phyloP scores from a whole-genome alignment of 2,113 vertebrate genomes.

The Pelodiscus sinensis region DNA sequence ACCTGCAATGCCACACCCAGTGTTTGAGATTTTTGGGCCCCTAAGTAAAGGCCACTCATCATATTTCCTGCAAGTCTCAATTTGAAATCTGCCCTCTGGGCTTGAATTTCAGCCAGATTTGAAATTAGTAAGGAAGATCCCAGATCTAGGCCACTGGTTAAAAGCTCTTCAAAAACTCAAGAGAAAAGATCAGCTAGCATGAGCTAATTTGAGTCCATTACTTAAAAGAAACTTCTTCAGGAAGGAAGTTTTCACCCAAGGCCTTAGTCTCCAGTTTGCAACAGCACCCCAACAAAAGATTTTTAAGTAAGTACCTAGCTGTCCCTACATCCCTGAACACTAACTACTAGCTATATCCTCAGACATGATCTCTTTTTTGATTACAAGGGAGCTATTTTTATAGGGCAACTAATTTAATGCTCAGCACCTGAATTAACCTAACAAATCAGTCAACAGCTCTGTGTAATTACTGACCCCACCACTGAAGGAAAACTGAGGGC shows the following conservation, averaged over 20 bases:
- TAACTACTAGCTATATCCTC: fast-evolving
- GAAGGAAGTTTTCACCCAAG: background rate
- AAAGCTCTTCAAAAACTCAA: background rate
- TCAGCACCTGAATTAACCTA: background rate
- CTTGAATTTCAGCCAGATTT: background rate
- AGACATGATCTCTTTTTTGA: background rate
- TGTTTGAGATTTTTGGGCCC: background rate
- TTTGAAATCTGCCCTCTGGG: background rate
- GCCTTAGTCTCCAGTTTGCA: background rate
- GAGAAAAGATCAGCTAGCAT: background rate
- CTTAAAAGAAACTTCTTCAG: background rate
- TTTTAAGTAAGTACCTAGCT: background rate
- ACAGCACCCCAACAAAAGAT: background rate
- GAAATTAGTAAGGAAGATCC: background rate
- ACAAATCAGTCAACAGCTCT: background rate
- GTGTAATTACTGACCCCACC: background rate
- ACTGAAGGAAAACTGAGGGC: background rate
- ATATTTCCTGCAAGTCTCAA: background rate
- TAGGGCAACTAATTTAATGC: background rate
- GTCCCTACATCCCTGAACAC: background rate
- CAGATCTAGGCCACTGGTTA: background rate
- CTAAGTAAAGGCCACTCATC: background rate
- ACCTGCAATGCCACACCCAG: fast-evolving
- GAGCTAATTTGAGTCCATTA: background rate
- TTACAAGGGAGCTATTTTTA: background rate